Conservation (phyloP, 2,113 vertebrate species). For the Danionella cerebrum region DNA sequence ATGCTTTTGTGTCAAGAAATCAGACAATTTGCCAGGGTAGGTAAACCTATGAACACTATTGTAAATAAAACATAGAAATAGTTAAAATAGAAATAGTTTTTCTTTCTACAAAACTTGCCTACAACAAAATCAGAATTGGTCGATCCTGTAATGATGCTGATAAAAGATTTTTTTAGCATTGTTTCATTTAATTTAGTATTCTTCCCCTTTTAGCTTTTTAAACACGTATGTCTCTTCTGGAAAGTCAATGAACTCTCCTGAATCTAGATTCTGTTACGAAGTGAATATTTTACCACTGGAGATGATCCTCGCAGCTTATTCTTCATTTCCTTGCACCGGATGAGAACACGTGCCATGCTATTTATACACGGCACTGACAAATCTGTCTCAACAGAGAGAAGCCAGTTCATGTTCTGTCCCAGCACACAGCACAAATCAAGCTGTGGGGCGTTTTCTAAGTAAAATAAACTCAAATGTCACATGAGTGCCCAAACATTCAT, state of each 20-base stretch:
- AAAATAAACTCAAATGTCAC: slow-evolving; percentile 37
- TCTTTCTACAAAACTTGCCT: too few species aligned
- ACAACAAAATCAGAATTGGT: too few species aligned
- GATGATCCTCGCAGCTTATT: slow-evolving; percentile 22
- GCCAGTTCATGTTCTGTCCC: slow-evolving; percentile 57
- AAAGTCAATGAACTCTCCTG: neutral
- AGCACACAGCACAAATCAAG: slow-evolving; percentile 51
- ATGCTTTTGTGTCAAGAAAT: too few species aligned
- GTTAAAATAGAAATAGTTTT: too few species aligned
- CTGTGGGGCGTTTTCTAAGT: slow-evolving; percentile 56
- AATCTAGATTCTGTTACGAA: neutral
- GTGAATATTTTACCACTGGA: slow-evolving; percentile 17
- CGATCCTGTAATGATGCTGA: too few species aligned
- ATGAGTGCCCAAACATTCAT: slow-evolving; percentile 10
- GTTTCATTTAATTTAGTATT: too few species aligned
- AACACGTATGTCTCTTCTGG: neutral
- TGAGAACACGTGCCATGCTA: slow-evolving; percentile 58
- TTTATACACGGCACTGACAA: slow-evolving; percentile 66
- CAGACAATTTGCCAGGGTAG: too few species aligned
- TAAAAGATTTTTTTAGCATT: too few species aligned
- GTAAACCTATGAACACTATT: too few species aligned
- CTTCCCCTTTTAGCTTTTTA: too few species aligned
- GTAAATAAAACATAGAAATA: too few species aligned
- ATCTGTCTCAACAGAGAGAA: slow-evolving; percentile 60
- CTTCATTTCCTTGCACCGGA: slow-evolving; percentile 32